Evolutionary conservation across 2,113 vertebrate genomes (phyloP).

Genomic region (Vireo altiloquus): DNA sequence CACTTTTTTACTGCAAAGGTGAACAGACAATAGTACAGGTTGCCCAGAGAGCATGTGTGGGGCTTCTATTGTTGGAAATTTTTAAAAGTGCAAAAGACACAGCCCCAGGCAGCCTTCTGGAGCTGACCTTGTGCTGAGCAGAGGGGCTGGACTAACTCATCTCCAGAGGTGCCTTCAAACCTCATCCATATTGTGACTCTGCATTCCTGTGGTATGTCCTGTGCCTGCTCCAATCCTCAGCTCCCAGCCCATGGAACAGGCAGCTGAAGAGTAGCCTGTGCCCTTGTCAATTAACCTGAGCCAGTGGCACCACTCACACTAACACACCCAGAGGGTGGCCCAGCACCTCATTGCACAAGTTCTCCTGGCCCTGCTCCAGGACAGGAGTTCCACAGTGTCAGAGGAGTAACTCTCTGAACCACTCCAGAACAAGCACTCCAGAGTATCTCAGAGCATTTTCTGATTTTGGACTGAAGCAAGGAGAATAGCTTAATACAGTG

Average conservation of each 20-base stretch:
- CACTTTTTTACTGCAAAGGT: not conserved
- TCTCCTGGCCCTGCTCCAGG: not conserved
- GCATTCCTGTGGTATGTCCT: rapidly evolving
- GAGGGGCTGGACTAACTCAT: not conserved
- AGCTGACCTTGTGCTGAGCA: not conserved
- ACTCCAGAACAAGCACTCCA: not conserved
- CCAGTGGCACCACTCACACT: not conserved
- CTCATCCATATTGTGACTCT: not conserved
- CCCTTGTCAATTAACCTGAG: not conserved
- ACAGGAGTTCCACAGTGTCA: not conserved
- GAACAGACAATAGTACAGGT: not conserved
- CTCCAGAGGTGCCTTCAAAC: not conserved
- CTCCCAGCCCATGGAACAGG: not conserved
- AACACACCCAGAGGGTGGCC: not conserved
- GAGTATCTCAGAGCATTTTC: not conserved
- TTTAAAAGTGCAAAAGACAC: not conserved
- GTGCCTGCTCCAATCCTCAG: not conserved
- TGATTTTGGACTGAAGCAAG: not conserved
- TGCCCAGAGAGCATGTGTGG: not conserved
- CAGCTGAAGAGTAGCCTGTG: not conserved
- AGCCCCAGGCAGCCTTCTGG: not conserved
- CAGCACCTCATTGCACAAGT: not conserved
- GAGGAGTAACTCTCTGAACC: not conserved
- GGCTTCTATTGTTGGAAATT: not conserved
- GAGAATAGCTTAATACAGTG: not conserved